Evolutionary conservation across 2,113 vertebrate species (phyloP), one percentile per base, ranked within the genome.

Genomic region (Tragelaphus scriptus): DNA sequence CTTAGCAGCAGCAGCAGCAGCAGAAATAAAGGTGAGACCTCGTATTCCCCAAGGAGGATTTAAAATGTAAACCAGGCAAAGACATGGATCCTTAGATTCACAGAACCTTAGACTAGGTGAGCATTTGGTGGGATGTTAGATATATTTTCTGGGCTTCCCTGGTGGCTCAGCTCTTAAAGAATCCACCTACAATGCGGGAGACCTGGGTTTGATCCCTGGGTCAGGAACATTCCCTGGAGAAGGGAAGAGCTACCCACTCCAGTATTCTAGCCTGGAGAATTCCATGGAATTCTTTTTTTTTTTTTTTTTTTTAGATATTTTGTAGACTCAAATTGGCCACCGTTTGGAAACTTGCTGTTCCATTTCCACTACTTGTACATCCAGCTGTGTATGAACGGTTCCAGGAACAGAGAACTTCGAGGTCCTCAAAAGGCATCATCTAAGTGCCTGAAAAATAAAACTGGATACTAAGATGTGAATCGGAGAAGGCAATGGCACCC

Each of bases 151-250:
- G 9, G n/a, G n/a, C n/a, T 71, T 71, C n/a, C n/a, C 1, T 71
- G 65, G n/a, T 5, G 9, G n/a, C n/a, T 71, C 17, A 71, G 65
- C 65, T 23, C 4, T 5, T 71, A 71, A 71, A 36, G 65, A 71
- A 71, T 12, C 65, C 2, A 2, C 17, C 17, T 36, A n/a, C 17
- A 71, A 0, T 21, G 19, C 0, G 0, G 17, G 10, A 71, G 65
- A 21, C n/a, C 65, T 71, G 65, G 65, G n/a, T 36, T 36, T 4
- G 4, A 21, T 36, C 65, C 65, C 65, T 36, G 65, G 32, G 65
- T n/a, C 4, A 17, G 7, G 16, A 36, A 36, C 4, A 36, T 36
- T n/a, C n/a, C 65, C 65, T 68, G n/a, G 65, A 10, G n/a, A 21
- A 36, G 65, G 17, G 17, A 68, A 11, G 0, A 1, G 16, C 65